Evolutionary conservation across 2,888 invertebrate species (phyloP), one percentile per base, ranked within the genome.

Genomic region (Isoperla grammatica): DNA sequence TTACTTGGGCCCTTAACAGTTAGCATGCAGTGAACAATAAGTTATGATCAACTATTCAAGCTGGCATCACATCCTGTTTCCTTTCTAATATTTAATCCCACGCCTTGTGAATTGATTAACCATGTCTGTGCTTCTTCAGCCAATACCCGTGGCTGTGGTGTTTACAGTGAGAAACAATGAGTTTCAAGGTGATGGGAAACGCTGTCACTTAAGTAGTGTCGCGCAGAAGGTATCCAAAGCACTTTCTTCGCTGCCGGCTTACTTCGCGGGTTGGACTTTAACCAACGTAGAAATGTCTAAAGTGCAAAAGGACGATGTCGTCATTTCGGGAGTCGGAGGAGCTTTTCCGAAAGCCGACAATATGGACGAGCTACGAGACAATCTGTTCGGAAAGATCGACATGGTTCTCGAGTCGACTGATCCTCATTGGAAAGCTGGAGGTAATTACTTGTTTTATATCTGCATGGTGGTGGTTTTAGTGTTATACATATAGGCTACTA

Each of bases 301-400:
- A 29, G 29, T 29, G 8, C 29, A 29, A 29, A 35, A 46, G 17
- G 67, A 69, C 19, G 67, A 68, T 22, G 68, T 83, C 59, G 82
- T 83, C 9, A 81, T 83, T 50, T 75, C 77, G 56, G 83, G 84
- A 35, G 79, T 83, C 68, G 72, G 82, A 1, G 83, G 82, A 19
- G 72, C 83, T 62, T 83, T 86, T 67, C 87, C 88, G 1, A 82
- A 81, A 67, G 83, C 83, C 0, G 77, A 79, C 50, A 85, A 81
- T 70, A 76, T 86, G 42, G 71, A 76, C 40, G 81, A 86, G 70
- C 85, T 86, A 64, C 75, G 77, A 61, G 73, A 81, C n/a, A 74
- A 78, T 65, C 73, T 85, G 15, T 73, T 81, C 54, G 58, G 37
- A 20, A 56, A 57, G 56, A 59, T 54, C 23, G 59, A 69, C 59